phyloP scores from a whole-genome alignment of 2,797 vertebrate genomes.

The Ambastaia sidthimunki region DNA sequence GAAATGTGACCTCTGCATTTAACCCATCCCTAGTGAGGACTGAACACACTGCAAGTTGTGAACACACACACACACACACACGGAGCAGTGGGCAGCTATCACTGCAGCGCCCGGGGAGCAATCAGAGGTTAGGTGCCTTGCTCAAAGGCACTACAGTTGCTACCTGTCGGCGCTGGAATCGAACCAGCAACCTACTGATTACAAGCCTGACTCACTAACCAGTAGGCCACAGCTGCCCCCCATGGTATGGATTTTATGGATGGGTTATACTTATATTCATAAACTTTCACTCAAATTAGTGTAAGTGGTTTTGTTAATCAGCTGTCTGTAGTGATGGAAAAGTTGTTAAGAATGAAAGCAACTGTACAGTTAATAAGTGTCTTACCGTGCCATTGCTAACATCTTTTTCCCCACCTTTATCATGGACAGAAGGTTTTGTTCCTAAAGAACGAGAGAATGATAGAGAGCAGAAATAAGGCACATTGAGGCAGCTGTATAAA shows the following conservation, averaged over 20 bases:
- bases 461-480: conserved; percentile 12
- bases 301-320: not conserved
- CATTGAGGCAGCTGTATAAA: not conserved
- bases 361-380: conserved; percentile 10
- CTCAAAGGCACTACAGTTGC: too few species aligned
- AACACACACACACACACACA: too few species aligned
- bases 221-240: too few species aligned
- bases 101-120: too few species aligned
- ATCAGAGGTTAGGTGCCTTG: too few species aligned
- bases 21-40: too few species aligned
- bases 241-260: not conserved
- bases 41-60: too few species aligned
- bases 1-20: too few species aligned
- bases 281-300: not conserved
- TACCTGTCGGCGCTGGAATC: too few species aligned
- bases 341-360: not conserved
- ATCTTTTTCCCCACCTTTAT: conserved; percentile 73
- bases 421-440: conserved; percentile 67
- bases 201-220: too few species aligned
- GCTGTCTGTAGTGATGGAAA: not conserved
- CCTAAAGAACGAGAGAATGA: conserved; percentile 60
- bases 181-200: too few species aligned
- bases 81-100: too few species aligned
- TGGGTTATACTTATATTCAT: not conserved
- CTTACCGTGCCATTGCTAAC: conserved; percentile 76